Evolutionary conservation across 2,888 invertebrate genomes (phyloP).

Genomic region (Luperina nickerlii): DNA sequence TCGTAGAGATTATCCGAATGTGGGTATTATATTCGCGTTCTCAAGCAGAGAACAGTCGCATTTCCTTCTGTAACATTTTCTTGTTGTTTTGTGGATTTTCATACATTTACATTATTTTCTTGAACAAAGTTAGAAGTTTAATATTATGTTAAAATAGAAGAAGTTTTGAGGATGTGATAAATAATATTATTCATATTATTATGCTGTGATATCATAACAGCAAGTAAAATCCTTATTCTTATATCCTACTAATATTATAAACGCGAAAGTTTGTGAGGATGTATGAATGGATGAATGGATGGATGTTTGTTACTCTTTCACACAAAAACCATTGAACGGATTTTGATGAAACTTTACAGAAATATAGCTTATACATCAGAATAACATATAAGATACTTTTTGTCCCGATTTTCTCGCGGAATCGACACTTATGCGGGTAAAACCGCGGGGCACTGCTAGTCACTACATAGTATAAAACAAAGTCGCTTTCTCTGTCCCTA

Average conservation of each 20-base stretch:
- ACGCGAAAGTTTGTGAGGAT: no score
- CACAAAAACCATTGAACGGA: no score
- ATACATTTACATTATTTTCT: conserved; percentile 38
- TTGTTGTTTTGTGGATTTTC: conserved; percentile 19
- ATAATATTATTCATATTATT: background rate
- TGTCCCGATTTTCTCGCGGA: no score
- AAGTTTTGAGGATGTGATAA: background rate
- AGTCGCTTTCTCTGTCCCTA: no score
- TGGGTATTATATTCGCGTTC: conserved; percentile 20
- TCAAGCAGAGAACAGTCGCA: conserved; percentile 17
- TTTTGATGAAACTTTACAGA: no score
- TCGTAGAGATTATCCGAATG: conserved; percentile 49
- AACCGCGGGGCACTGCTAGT: no score
- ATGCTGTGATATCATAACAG: background rate
- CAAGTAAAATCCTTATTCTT: background rate
- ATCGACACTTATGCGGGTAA: no score
- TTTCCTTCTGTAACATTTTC: conserved; percentile 23
- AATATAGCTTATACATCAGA: no score
- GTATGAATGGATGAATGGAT: no score
- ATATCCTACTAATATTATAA: background rate
- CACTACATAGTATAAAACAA: no score
- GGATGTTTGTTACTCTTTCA: no score
- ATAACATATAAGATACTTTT: no score
- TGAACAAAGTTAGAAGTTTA: conserved; percentile 2
- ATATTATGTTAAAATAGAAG: background rate